Evolutionary conservation across 2,797 vertebrate species (phyloP).

Genomic region (Crenuchus spilurus): DNA sequence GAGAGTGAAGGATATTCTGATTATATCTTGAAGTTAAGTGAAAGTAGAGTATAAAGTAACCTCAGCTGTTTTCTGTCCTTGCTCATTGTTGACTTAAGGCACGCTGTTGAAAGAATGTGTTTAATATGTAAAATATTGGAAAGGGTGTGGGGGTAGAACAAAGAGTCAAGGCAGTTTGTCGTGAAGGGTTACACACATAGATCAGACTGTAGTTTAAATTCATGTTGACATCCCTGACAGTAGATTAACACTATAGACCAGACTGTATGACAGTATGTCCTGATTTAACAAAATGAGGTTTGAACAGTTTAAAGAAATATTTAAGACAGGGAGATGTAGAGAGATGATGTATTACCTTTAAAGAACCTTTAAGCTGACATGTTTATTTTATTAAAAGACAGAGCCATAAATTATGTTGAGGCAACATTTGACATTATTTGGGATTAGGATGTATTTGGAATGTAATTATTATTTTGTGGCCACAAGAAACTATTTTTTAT

Average conservation of each 20-base stretch:
- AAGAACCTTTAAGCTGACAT: too few species aligned
- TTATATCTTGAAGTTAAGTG: neutral
- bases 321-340: neutral
- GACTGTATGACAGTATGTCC: too few species aligned
- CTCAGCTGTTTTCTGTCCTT: neutral
- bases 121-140: slow-evolving; percentile 22
- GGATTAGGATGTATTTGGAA: too few species aligned
- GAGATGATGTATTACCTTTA: too few species aligned
- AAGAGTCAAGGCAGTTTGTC: neutral
- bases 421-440: too few species aligned
- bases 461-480: too few species aligned
- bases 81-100: slow-evolving; percentile 26
- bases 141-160: neutral
- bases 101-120: slow-evolving; percentile 32
- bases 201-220: neutral
- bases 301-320: neutral
- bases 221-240: neutral
- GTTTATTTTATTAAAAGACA: too few species aligned
- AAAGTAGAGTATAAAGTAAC: neutral
- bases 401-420: too few species aligned
- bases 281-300: neutral
- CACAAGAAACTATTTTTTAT: too few species aligned
- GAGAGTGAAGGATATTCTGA: neutral
- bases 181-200: neutral
- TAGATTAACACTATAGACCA: neutral